Base-by-base conservation (phyloP, 1,140 invertebrate genomes). In the Phocides pigmalion region DNA sequence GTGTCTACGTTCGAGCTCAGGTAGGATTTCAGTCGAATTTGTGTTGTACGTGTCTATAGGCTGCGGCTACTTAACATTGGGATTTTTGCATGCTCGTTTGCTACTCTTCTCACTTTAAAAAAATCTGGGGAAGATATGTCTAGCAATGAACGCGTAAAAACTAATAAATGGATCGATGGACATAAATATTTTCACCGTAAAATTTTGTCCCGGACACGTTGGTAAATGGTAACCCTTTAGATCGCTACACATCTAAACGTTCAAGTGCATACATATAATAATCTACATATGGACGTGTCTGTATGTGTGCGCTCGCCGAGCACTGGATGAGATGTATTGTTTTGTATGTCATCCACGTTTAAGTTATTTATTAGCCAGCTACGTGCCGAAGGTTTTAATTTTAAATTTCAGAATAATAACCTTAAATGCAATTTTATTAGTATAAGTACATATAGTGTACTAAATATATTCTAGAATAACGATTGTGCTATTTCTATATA, bases 211-310 rank as follows among this genome's bases (percentile, higher is more conserved):
- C 20, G 12, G 12, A 47, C 20, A 25, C 22, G 25, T n/a, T n/a
- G 14, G 6, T 3, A 39, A 15, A 4, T 56, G 51, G 53, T 44
- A 15, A 42, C 53, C 53, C 53, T 56, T 35, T 5, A 41, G 19
- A 42, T 56, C 20, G 14, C 37, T 56, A 54, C 51, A 54, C 37
- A 41, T 41, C 17, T 54, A 39, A 69, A 64, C 62, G 62, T 66
- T 68, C 54, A 51, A 74, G 68, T 68, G 14, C 9, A 28, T n/a
- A n/a, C n/a, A 28, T 54, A 73, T 51, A 51, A 56, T 62, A 70
- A 64, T 65, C 65, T 71, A 56, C 65, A 67, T 73, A 62, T 56
- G 59, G 54, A 50, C 71, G 64, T 66, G 50, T 66, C 63, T 71
- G 66, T 46, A 61, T 64, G 53, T 32, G 41, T 51, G 35, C 47